These are phyloP conservation scores for Heteromyza rotundicornis DNA, from an alignment of 2,888 invertebrate genomes.

Conservation along the genomic window DNA sequence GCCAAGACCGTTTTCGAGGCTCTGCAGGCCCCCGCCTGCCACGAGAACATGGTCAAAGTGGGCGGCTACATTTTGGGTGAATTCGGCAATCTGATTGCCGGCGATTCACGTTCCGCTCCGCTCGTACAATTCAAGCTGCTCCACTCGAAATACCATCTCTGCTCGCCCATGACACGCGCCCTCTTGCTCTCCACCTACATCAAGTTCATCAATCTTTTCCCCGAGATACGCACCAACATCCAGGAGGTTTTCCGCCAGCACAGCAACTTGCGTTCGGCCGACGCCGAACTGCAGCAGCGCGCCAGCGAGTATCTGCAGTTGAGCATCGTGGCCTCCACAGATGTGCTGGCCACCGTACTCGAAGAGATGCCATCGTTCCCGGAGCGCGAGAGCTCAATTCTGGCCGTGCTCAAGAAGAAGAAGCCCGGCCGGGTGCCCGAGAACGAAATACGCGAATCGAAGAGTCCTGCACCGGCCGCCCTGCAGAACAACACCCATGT, in stretches of 20 bases:
- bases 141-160: constrained; percentile 98
- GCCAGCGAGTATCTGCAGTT: constrained; percentile 97
- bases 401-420: constrained; percentile 98
- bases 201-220: constrained; percentile 98
- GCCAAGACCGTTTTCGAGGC: constrained; percentile 99
- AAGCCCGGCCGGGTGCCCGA: constrained; percentile 95
- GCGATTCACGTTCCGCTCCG: constrained; percentile 96
- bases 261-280: constrained; percentile 95
- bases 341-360: constrained; percentile 96
- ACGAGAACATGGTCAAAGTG: constrained; percentile 99
- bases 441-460: constrained; percentile 81
- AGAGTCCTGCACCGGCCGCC: constrained; percentile 70
- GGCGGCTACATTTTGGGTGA: constrained; percentile 99
- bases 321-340: constrained; percentile 93
- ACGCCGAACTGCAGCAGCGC: constrained; percentile 97
- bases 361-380: constrained; percentile 99
- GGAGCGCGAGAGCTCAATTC: constrained; percentile 95
- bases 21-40: constrained; percentile 97
- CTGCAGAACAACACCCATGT: constrained; percentile 61
- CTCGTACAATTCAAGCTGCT: constrained; percentile 96
- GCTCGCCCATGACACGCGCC: constrained; percentile 96
- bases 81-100: constrained; percentile 99
- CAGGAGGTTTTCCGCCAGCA: constrained; percentile 94
- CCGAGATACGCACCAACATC: constrained; percentile 95
- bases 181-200: constrained; percentile 97